Evolutionary conservation across 2,888 invertebrate species (phyloP).

Genomic region (Leptarthrus brevirostris): DNA sequence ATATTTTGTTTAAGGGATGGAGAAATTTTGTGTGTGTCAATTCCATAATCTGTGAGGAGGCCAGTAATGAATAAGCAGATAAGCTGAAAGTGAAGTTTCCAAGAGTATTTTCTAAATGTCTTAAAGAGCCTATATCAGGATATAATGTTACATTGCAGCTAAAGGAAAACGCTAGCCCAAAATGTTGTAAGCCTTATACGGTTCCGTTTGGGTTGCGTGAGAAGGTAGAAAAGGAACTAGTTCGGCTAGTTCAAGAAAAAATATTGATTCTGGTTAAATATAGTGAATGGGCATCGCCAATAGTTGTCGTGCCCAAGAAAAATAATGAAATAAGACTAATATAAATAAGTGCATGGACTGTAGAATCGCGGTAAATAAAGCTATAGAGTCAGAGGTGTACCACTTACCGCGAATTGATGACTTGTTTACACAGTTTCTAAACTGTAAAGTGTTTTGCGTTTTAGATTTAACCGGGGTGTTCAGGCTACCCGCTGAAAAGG

Average conservation of each 20-base stretch:
- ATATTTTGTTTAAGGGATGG: constrained; percentile 47
- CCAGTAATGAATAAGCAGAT: not conserved
- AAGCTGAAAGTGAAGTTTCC: too few relatives aligned
- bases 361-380: constrained; percentile 56
- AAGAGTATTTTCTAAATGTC: constrained; percentile 27
- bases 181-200: constrained; percentile 49
- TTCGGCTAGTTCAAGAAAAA: constrained; percentile 44
- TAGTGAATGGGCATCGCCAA: constrained; percentile 59
- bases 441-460: constrained; percentile 54
- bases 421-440: constrained; percentile 53
- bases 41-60: not conserved
- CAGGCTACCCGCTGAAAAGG: too few relatives aligned
- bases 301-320: constrained; percentile 59
- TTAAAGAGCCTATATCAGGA: constrained; percentile 46
- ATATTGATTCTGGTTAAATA: constrained; percentile 55
- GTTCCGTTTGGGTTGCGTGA: constrained; percentile 39
- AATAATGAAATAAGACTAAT: constrained; percentile 56
- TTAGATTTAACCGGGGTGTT: constrained; percentile 56
- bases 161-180: constrained; percentile 48
- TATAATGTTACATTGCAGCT: constrained; percentile 47
- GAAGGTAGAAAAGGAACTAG: constrained; percentile 51
- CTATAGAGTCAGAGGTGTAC: constrained; percentile 57
- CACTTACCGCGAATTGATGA: constrained; percentile 55
- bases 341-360: constrained; percentile 61
- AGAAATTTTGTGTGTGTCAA: constrained; percentile 2